Evolutionary conservation across 2,113 vertebrate genomes (phyloP), one percentile per base, ranked within the genome.

Genomic region (Lophura nycthemera): DNA sequence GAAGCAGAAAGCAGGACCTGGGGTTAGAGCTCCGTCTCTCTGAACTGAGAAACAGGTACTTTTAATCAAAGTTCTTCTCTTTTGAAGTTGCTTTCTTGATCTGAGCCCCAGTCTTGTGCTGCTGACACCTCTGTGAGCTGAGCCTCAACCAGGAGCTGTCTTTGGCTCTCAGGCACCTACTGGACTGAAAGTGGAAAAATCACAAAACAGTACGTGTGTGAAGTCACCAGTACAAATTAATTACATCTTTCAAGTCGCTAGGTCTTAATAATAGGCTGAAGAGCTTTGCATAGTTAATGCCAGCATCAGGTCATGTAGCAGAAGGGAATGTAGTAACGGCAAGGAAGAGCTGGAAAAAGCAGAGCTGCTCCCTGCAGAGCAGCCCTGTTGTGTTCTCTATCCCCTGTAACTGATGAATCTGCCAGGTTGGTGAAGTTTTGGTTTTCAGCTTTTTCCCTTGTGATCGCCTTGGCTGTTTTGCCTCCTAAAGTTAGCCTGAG

Each of bases 271-370:
- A 57, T 30, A 47, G 0, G 2, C 48, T 78, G 48, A 67, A 63
- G 42, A 83, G 21, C 32, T 83, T 78, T 65, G n/a, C 20, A 52
- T 36, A 42, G 25, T 29, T 48, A 36, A 88, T 45, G 54, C 8
- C 83, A 45, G 67, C 45, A 32, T 71, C 77, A 74, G 76, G 0
- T 27, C 20, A 20, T 2, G 38, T 38, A 50, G 18, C 0, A 0
- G 6, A 67, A 85, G 16, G 19, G 25, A 32, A 66, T 63, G 45
- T 13, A 22, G n/a, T 25, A 76, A 59, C 36, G 30, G 36, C 18
- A 80, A 12, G 9, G 32, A 16, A 60, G 45, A 22, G 10, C 36
- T 25, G 36, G 25, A 21, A 83, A 90, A 82, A 57, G 45, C 40
- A 4, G 1, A 59, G 19, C 9, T 84, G 19, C 36, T 76, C 6